Base-by-base conservation (phyloP, 2,888 invertebrate genomes). In the Trissolcus japonicus region DNA sequence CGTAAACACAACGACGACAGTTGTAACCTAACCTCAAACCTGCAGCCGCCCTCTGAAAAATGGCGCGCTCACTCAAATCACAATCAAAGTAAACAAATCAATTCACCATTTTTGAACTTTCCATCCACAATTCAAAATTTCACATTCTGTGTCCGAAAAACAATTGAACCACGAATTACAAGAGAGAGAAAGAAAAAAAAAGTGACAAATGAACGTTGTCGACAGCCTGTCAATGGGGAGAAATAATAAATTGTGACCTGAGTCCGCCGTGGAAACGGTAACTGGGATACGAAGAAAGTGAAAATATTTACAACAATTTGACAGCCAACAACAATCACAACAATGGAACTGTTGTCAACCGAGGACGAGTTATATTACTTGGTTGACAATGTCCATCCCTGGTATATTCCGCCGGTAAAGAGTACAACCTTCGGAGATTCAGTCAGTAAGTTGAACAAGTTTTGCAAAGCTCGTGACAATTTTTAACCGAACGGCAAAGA, bases 211-310 rank as follows among this genome's bases (percentile, higher is more conserved):
- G 67, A 67, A 51, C 13, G 16, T 50, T 14, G 25, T 25, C 25
- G 41, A n/a, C 6, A 35, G 35, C 19, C n/a, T 50, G 40, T 21
- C 40, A 61, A n/a, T 40, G 11, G n/a, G 17, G 16, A 14, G 16
- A 21, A n/a, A 50, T 17, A 51, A 61, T 9, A 54, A 54, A 54
- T 41, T 48, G 46, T 46, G 7, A 54, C 13, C 13, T 51, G 43
- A 2, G 13, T 66, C 56, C 14, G 7, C 14, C 62, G 35, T 68
- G 21, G 75, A 75, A 68, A 75, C 68, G 51, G 75, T 75, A 68
- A 63, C 75, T 67, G 75, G 63, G 75, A 59, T 56, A 68, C 67
- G 4, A 55, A 17, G n/a, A 57, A 62, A 68, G 35, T 56, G 35
- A 59, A 65, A 43, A 61, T 4, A 59, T 60, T 68, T 59, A 46